A percentile compares a stretch with the other conserved stretches of the same genome.
phyloP scores from a whole-genome alignment of 2,888 invertebrate species.

The Calephelis perditalis region DNA sequence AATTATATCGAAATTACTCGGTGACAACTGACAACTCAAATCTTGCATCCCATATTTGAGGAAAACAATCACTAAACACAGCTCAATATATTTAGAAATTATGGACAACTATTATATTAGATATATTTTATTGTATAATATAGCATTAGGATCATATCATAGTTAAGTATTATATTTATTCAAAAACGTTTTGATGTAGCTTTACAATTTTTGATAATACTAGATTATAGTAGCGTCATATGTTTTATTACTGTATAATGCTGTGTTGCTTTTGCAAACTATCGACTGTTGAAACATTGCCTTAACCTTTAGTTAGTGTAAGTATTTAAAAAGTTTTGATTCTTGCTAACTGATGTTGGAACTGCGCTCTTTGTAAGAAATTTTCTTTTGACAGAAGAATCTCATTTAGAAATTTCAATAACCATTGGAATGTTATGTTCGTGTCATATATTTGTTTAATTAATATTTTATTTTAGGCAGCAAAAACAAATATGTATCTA shows the following conservation, averaged over 20 bases:
- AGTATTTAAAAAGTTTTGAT: neutral
- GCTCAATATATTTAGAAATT: slow-evolving; percentile 2
- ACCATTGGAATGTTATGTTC: no score
- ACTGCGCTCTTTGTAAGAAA: no score
- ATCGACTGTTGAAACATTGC: neutral
- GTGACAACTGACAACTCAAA: no score
- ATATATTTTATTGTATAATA: slow-evolving; percentile 18
- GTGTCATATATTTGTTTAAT: no score
- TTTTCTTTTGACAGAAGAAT: no score
- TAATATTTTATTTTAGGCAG: no score
- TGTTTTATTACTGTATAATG: neutral
- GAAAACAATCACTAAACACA: no score
- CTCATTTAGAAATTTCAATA: no score
- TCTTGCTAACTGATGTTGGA: no score
- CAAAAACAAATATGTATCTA: no score
- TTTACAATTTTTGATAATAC: slow-evolving; percentile 17
- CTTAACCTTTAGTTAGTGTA: slow-evolving; percentile 1
- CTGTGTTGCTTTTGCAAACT: slow-evolving; percentile 6
- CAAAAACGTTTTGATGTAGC: slow-evolving; percentile 28
- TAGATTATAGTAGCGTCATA: neutral
- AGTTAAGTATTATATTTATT: slow-evolving; percentile 36
- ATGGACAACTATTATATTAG: slow-evolving; percentile 13
- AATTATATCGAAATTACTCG: no score
- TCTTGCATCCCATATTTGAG: no score
- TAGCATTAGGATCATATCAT: slow-evolving; percentile 39